A percentile compares a stretch with the other conserved stretches of the same genome.
phyloP scores from a whole-genome alignment of 2,888 invertebrate species.

The Mongoloraphidia duomilia region DNA sequence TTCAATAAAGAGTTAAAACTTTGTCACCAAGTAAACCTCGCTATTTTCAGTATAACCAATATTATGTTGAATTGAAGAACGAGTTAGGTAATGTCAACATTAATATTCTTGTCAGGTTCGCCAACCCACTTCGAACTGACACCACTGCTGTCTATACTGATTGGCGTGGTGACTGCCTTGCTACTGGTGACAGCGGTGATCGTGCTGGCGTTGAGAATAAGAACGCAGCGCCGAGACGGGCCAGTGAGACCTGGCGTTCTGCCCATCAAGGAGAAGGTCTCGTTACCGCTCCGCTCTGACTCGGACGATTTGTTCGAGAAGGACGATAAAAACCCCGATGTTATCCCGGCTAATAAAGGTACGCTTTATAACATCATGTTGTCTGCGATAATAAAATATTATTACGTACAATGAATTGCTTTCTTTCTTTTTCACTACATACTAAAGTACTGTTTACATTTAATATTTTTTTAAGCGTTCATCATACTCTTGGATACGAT shows the following conservation, averaged over 20 bases:
- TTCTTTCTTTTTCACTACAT: neutral
- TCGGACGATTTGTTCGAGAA: slow-evolving; percentile 57
- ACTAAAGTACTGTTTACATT: neutral
- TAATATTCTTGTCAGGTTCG: slow-evolving; percentile 28
- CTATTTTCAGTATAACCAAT: neutral
- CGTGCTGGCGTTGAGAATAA: slow-evolving; percentile 42
- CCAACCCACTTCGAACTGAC: slow-evolving; percentile 37
- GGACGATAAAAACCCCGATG: slow-evolving; percentile 82
- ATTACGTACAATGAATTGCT: neutral
- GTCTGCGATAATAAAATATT: neutral
- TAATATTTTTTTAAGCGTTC: neutral
- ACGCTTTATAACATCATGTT: slow-evolving; percentile 18
- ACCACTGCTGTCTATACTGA: slow-evolving; percentile 46
- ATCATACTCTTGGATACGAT: no score
- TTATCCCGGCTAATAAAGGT: slow-evolving; percentile 80
- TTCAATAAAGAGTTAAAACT: no score
- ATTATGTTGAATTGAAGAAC: neutral
- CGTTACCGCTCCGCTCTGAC: slow-evolving; percentile 43
- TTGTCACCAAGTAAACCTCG: no score
- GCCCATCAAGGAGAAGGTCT: slow-evolving; percentile 50
- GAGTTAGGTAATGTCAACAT: no score
- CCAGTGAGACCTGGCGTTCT: slow-evolving; percentile 28
- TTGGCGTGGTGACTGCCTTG: slow-evolving; percentile 54
- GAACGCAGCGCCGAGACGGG: slow-evolving; percentile 37
- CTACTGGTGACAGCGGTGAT: slow-evolving; percentile 48